Evolutionary conservation across 2,888 invertebrate genomes (phyloP).

Genomic region (Coremacera marginata): DNA sequence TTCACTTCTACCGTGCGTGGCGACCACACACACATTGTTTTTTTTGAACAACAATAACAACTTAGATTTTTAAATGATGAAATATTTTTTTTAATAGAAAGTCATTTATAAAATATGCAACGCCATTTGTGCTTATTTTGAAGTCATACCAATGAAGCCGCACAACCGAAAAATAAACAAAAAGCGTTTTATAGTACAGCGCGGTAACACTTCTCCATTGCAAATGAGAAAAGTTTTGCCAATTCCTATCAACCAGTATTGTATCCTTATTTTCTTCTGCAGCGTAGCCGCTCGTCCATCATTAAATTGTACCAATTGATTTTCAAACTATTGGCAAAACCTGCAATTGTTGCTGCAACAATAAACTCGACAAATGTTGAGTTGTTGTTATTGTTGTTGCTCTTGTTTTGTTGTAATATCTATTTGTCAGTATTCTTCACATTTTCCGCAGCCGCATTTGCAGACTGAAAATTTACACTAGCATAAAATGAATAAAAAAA

Average conservation of each 20-base stretch:
- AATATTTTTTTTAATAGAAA: neutral
- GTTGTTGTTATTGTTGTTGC: constrained; percentile 3
- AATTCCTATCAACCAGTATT: neutral
- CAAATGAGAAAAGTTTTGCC: constrained; percentile 10
- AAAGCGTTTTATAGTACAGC: neutral
- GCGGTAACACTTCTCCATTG: neutral
- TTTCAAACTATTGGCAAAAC: constrained; percentile 30
- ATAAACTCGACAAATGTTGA: constrained; percentile 13
- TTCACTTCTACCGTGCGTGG: too few species aligned
- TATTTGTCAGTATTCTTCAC: constrained; percentile 1
- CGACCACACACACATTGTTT: too few species aligned
- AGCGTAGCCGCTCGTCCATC: neutral
- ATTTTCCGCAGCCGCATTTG: neutral
- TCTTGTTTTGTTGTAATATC: constrained; percentile 5
- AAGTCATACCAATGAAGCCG: neutral
- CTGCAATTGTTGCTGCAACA: constrained; percentile 25
- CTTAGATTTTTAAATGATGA: too few species aligned
- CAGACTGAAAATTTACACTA: neutral
- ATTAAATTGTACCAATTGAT: constrained; percentile 21
- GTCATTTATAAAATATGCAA: neutral
- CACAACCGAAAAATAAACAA: neutral
- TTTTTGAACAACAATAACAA: too few species aligned
- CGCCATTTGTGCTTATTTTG: neutral
- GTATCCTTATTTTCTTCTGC: neutral
- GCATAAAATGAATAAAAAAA: constrained; percentile 25